A percentile compares a stretch with the other conserved stretches of the same genome.
Conservation (phyloP, 2,113 vertebrate genomes). For the Anseranas semipalmata region DNA sequence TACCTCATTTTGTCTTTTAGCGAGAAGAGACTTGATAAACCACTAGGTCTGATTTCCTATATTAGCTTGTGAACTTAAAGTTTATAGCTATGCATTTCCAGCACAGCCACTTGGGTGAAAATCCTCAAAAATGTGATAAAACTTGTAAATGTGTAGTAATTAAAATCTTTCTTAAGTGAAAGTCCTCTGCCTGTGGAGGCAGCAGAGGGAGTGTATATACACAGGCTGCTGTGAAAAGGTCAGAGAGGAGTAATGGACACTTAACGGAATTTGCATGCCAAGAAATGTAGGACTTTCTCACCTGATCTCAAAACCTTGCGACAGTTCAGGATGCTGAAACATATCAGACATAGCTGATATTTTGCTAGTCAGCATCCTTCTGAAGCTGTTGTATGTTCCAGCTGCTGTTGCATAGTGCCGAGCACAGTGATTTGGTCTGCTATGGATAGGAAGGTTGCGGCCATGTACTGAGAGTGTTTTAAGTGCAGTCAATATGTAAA, state of each 20-base stretch:
- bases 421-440: background rate
- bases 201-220: background rate
- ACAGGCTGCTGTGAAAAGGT: background rate
- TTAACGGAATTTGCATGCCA: background rate
- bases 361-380: background rate
- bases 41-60: background rate
- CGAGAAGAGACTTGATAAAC: background rate
- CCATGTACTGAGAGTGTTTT: background rate
- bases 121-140: background rate
- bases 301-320: background rate
- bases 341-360: conserved; percentile 1
- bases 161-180: background rate
- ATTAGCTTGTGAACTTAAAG: background rate
- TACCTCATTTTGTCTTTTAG: background rate
- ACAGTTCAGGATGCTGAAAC: too few relatives aligned
- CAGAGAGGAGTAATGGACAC: background rate
- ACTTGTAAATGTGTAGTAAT: background rate
- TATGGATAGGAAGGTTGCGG: background rate
- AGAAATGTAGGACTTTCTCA: background rate
- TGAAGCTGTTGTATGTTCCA: background rate
- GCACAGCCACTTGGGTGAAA: background rate
- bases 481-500: background rate
- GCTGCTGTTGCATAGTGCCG: background rate
- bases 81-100: background rate
- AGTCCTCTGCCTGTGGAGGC: background rate